Base-by-base conservation (phyloP, 2,113 vertebrate genomes). In the Malurus melanocephalus region DNA sequence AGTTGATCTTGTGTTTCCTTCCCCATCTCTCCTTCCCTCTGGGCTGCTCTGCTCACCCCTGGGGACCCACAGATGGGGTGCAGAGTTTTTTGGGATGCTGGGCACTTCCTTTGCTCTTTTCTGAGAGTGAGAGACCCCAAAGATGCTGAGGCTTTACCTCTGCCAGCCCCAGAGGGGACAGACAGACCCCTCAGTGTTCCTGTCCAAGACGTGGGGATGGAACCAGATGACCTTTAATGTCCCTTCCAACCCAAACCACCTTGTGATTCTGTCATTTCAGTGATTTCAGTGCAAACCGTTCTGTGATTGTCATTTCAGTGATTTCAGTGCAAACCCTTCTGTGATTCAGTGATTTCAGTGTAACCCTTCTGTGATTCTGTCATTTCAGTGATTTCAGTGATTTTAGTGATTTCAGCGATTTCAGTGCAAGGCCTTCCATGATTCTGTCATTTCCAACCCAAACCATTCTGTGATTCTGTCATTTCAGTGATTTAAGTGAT, bases 61-160 rank as follows among this genome's bases (percentile, higher is more conserved):
- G 55, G 24, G 6, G 24, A 67, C 11, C 5, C 61, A 7, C 6
- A 0, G 11, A 1, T 2, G 46, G n/a, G 60, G 12, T 2, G 24
- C 27, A 43, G 35, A 56, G 42, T 11, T 6, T 65, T 42, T 7
- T 30, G 60, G 79, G 43, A 4, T 17, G 9, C 27, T 6, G 19
- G 60, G 42, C 38, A 40, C 9, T 55, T 60, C 30, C 23, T 72
- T 16, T 40, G 19, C 28, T 81, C 20, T 33, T 13, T 53, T 30
- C 46, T 26, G 27, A 15, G 35, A 8, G 45, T 0, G 1, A 38
- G 43, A 71, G 11, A 14, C 13, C 32, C 40, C 1, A 1, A 1
- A 21, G 24, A 1, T 1, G 2, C 12, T 2, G 45, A 40, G 52
- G 75, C 28, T 91, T 59, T 9, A 6, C 13, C 40, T 22, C 55